Evolutionary conservation across 2,113 vertebrate species (phyloP).

Genomic region (Sturnus vulgaris): DNA sequence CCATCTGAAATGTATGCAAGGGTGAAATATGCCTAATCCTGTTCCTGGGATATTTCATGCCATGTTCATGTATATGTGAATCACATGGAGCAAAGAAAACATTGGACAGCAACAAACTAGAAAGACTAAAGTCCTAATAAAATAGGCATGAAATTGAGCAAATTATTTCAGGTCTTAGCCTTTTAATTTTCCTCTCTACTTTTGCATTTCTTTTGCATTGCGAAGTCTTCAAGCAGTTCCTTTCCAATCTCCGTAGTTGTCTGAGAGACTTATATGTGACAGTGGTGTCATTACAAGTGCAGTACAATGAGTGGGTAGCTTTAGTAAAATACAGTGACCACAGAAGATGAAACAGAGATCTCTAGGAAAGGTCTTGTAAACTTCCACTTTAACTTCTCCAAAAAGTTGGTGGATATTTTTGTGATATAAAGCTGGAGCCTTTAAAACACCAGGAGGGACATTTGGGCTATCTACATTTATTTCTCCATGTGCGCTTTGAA

Average conservation of each 20-base stretch:
- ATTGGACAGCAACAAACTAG: neutral
- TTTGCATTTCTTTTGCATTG: neutral
- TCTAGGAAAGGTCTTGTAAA: neutral
- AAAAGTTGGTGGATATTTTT: neutral
- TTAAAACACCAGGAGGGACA: neutral
- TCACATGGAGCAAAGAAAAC: neutral
- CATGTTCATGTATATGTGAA: neutral
- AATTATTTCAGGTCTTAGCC: neutral
- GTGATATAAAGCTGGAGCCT: neutral
- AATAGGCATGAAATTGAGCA: neutral
- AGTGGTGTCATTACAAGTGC: neutral
- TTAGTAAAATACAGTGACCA: neutral
- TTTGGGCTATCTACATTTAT: neutral
- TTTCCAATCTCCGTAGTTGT: neutral
- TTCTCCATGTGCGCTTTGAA: neutral
- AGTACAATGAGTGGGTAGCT: neutral
- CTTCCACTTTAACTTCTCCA: neutral
- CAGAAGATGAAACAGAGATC: neutral
- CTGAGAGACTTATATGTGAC: neutral
- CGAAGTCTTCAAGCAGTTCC: neutral
- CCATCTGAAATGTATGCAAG: neutral
- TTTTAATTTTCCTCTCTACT: neutral
- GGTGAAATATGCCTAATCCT: neutral
- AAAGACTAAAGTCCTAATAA: neutral
- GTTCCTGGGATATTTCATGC: neutral